Percentiles rank a stretch among this genome's conserved stretches.
phyloP scores from a whole-genome alignment of 2,888 invertebrate genomes.

The Cryptops parisi region DNA sequence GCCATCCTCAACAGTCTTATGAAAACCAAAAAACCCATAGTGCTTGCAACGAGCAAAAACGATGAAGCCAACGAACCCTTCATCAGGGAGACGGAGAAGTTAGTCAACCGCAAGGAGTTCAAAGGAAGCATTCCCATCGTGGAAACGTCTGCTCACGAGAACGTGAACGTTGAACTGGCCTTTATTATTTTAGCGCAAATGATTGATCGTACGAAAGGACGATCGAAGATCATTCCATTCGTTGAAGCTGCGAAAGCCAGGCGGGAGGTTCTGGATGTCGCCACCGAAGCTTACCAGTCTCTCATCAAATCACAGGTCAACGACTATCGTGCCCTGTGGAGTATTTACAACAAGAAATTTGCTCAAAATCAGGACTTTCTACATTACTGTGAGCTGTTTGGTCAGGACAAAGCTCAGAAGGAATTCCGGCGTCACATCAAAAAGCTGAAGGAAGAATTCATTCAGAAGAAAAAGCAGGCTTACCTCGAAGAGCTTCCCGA shows the following conservation, averaged over 20 bases:
- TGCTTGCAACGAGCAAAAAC: slow-evolving; percentile 88
- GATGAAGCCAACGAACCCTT: slow-evolving; percentile 81
- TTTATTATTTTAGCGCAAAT: slow-evolving; percentile 79
- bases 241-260: slow-evolving; percentile 70
- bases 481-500: slow-evolving; percentile 64
- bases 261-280: slow-evolving; percentile 74
- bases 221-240: slow-evolving; percentile 44
- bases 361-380: slow-evolving; percentile 77
- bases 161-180: slow-evolving; percentile 87
- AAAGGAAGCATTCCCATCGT: slow-evolving; percentile 68
- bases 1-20: slow-evolving; percentile 61
- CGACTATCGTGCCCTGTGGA: slow-evolving; percentile 64
- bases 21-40: slow-evolving; percentile 88
- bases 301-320: slow-evolving; percentile 58
- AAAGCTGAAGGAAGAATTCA: slow-evolving; percentile 63
- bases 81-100: slow-evolving; percentile 72
- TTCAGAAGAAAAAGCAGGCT: slow-evolving; percentile 55
- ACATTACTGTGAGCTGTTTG: slow-evolving; percentile 73
- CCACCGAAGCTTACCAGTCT: slow-evolving; percentile 77
- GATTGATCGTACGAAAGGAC: slow-evolving; percentile 75
- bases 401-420: slow-evolving; percentile 64
- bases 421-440: slow-evolving; percentile 63
- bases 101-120: slow-evolving; percentile 80
- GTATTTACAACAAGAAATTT: slow-evolving; percentile 68
- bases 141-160: slow-evolving; percentile 90